These are phyloP conservation scores for Crepidodera aurea DNA, from an alignment of 2,888 invertebrate species.

Conservation along the genomic window DNA sequence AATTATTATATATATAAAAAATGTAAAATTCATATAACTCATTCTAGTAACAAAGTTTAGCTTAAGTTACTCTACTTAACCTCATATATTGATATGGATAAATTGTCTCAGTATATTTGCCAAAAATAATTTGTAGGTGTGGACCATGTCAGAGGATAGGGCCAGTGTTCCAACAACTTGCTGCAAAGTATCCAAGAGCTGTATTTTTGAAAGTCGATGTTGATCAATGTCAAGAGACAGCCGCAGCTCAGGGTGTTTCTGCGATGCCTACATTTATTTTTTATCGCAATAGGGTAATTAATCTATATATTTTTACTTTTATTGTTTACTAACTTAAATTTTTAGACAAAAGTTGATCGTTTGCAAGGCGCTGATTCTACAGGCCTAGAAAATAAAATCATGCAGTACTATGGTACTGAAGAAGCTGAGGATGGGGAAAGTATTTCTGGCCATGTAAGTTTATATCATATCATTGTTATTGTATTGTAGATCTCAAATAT, in stretches of 20 bases:
- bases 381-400: slow-evolving; percentile 86
- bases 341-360: slow-evolving; percentile 81
- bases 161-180: slow-evolving; percentile 89
- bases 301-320: neutral
- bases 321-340: slow-evolving; percentile 34
- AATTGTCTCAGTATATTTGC: too few species aligned
- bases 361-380: slow-evolving; percentile 88
- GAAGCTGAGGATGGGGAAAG: slow-evolving; percentile 73
- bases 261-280: slow-evolving; percentile 99
- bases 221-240: slow-evolving; percentile 90
- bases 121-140: slow-evolving; percentile 77
- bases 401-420: slow-evolving; percentile 79
- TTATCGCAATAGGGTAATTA: slow-evolving; percentile 78
- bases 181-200: slow-evolving; percentile 86
- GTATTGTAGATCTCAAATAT: too few species aligned
- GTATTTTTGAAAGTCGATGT: slow-evolving; percentile 96
- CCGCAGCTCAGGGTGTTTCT: slow-evolving; percentile 85
- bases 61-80: too few species aligned
- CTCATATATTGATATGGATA: too few species aligned
- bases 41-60: too few species aligned
- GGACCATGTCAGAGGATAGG: slow-evolving; percentile 96
- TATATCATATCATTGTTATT: slow-evolving; percentile 36
- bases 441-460: slow-evolving; percentile 83
- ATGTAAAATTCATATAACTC: too few species aligned
- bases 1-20: too few species aligned